These are phyloP conservation scores for Globodera ellingtonae DNA, from an alignment of 1,140 invertebrate species.

Conservation along the genomic window DNA sequence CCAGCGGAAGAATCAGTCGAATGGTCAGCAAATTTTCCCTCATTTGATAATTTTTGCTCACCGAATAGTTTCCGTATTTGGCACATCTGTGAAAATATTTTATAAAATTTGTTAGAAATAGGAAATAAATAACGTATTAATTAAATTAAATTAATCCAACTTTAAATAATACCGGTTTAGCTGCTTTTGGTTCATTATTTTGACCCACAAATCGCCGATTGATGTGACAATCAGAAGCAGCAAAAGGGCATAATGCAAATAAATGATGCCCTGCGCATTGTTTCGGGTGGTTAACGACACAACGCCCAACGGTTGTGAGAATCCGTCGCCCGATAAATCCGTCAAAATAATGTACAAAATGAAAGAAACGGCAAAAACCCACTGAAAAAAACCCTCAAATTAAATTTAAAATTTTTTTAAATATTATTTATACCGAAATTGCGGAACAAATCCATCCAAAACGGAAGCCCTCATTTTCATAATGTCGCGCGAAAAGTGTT, in stretches of 20 bases:
- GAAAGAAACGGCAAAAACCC: neutral
- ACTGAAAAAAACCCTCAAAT: neutral
- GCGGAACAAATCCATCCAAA: neutral
- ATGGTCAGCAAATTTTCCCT: constrained; percentile 19
- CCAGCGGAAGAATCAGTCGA: constrained; percentile 21
- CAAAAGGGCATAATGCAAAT: neutral
- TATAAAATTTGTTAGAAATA: neutral
- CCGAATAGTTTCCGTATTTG: neutral
- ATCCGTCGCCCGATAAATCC: neutral
- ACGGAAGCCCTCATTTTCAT: constrained; percentile 11
- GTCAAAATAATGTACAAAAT: constrained; percentile 3
- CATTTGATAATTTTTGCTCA: constrained; percentile 20
- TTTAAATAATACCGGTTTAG: neutral
- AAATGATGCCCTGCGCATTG: constrained; percentile 2
- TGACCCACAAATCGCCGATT: constrained; percentile 12
- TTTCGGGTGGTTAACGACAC: neutral
- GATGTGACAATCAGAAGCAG: constrained; percentile 8
- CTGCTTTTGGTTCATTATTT: constrained; percentile 7
- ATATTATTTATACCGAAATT: constrained; percentile 8
- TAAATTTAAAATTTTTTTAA: neutral
- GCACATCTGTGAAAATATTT: neutral
- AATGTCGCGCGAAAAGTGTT: constrained; percentile 11
- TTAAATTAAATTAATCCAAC: neutral
- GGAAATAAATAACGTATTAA: neutral
- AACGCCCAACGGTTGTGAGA: neutral